Base-by-base conservation (phyloP, 2,113 vertebrate genomes). In the Pristiophorus japonicus region DNA sequence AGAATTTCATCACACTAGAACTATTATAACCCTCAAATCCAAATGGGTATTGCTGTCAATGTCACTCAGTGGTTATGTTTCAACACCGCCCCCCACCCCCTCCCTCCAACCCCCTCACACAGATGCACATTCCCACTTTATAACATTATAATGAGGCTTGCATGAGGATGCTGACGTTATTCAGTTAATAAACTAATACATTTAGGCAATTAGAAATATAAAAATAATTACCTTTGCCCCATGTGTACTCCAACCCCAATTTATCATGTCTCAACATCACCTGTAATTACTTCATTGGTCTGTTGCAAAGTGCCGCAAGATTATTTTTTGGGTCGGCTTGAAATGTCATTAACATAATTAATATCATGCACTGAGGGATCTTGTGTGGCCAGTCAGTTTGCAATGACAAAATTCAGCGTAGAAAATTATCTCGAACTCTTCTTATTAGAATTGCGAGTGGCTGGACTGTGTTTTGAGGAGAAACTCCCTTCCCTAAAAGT, bases 201-300 rank as follows among this genome's bases (percentile, higher is more conserved):
- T 94, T 94, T 94, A 73, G 45, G 66, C 42, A 67, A 27, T 66
- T 47, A 47, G 34, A 94, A 94, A n/a, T 70, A 94, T 94, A 94
- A 70, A 30, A 94, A 70, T 42, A 51, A 94, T 94, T 94, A 94
- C 42, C 66, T 94, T 94, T 94, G 45, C 93, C 42, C 45, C 66
- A 30, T 94, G 66, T 73, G 66, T 93, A 47, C 45, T 16, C 42
- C 42, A 34, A 27, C 22, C 38, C 38, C 66, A 27, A 94, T 94
- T 94, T 30, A 70, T 34, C 42, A 94, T 51, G 27, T 70, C 65
- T 51, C 63, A 51, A 24, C 65, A 70, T 47, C 93, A 94, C 93
- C 93, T 94, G 93, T 94, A 94, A 94, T 94, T 94, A 94, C 24
- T 67, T 70, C 93, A 47, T 45, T 94, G 93, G 87, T 70, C 66